These are phyloP conservation scores for Sturmia bella DNA, from an alignment of 2,888 invertebrate species.

Conservation along the genomic window DNA sequence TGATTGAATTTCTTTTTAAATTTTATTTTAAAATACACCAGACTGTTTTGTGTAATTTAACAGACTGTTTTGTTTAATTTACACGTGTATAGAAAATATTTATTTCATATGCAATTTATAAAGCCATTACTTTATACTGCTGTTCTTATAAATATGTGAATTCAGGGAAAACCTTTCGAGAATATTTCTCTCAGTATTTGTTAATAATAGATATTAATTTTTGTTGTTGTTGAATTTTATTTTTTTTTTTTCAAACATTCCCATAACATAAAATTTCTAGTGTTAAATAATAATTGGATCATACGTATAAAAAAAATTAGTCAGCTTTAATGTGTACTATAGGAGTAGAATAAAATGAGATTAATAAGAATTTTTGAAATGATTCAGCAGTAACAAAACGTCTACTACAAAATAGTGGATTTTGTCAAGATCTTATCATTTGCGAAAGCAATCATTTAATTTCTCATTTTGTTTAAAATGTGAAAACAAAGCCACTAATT, in stretches of 20 bases:
- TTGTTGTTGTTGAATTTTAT: not conserved
- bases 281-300: constrained; percentile 8
- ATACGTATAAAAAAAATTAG: constrained; percentile 2
- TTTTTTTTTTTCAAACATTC: constrained; percentile 6
- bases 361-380: no score
- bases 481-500: constrained; percentile 32
- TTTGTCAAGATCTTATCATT: not conserved
- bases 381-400: not conserved
- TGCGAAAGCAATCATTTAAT: not conserved
- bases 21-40: constrained; percentile 5
- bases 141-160: not conserved
- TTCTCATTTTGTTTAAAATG: constrained; percentile 18
- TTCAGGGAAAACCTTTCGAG: not conserved
- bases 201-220: not conserved
- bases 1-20: not conserved
- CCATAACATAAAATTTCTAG: constrained; percentile 10
- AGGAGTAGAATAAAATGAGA: not conserved
- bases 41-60: not conserved
- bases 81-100: constrained; percentile 23
- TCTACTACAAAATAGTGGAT: not conserved
- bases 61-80: not conserved
- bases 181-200: constrained; percentile 26
- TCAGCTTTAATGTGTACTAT: not conserved
- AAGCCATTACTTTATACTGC: constrained; percentile 20
- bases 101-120: constrained; percentile 29